phyloP scores from a whole-genome alignment of 1,140 invertebrate species.

The Diorhabda carinulata region DNA sequence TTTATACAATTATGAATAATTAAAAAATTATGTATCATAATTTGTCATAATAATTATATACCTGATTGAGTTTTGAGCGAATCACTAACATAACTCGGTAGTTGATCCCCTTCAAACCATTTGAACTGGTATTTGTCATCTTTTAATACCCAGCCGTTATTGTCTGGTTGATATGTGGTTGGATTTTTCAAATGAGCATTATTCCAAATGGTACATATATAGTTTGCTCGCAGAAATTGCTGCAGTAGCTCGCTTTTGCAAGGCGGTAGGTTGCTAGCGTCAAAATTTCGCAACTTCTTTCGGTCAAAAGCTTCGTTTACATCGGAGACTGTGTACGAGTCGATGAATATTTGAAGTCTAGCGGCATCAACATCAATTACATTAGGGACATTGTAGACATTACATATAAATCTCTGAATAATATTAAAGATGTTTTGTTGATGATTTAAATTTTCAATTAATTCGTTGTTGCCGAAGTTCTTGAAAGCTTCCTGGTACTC shows the following conservation, averaged over 20 bases:
- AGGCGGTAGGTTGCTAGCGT: no score
- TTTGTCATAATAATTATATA: slow-evolving; percentile 13
- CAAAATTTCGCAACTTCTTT: no score
- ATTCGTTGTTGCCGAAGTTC: slow-evolving; percentile 8
- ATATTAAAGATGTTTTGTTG: slow-evolving; percentile 8
- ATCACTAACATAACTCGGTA: slow-evolving; percentile 20
- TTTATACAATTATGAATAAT: slow-evolving; percentile 7
- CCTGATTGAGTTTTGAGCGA: slow-evolving; percentile 18
- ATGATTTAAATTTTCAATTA: background rate
- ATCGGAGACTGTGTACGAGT: slow-evolving; percentile 20
- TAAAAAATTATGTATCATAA: background rate
- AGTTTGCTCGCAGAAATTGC: slow-evolving; percentile 26
- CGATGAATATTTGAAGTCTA: slow-evolving; percentile 25
- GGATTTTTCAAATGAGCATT: slow-evolving; percentile 26
- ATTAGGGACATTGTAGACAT: slow-evolving; percentile 24
- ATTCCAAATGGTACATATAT: slow-evolving; percentile 38
- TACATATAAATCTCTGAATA: slow-evolving; percentile 25
- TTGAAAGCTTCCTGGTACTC: background rate
- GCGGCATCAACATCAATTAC: slow-evolving; percentile 30
- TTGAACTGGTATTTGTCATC: slow-evolving; percentile 25
- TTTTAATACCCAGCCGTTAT: slow-evolving; percentile 26
- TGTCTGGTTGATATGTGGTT: slow-evolving; percentile 19
- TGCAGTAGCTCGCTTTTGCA: no score
- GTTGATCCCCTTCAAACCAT: slow-evolving; percentile 29
- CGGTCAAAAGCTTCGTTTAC: no score